Evolutionary conservation across 2,113 vertebrate species (phyloP), one percentile per base, ranked within the genome.

Genomic region (Rissa tridactyla): DNA sequence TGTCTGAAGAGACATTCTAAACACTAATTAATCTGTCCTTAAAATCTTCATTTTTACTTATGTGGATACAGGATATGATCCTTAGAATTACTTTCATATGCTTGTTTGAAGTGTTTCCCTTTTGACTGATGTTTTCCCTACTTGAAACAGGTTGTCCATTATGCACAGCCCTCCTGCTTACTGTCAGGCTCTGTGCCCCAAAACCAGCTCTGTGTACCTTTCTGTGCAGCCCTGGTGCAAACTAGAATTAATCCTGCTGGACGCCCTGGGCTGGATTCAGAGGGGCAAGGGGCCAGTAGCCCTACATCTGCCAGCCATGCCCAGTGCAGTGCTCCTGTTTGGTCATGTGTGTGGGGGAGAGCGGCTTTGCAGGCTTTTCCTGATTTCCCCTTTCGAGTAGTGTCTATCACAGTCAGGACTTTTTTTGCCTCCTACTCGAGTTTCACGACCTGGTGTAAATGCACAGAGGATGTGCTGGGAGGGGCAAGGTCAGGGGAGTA

Each of bases 391-490:
- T 55, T 72, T 3, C 9, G 22, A 36, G 25, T 23, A 81, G 27
- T 5, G 14, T 71, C 54, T 79, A 8, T 66, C 70, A 32, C 30
- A 25, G 25, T 26, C 55, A 8, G 49, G 70, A 65, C 46, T 38
- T 82, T 82, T 76, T 76, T 79, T 87, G 71, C 29, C 29, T 95
- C 29, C 81, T 91, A 15, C 81, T 95, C 42, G 32, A 80, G 73
- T 91, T 94, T 94, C 89, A 93, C 60, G 46, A 40, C 44, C 78
- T 19, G 11, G 51, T 82, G 71, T 69, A 70, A 90, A 76, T 1
- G 51, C 61, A 60, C 49, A 85, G 71, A 70, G 68, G 94, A 88
- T 93, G 82, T 68, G n/a, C 76, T 90, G 95, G 96, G 95, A 96
- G 92, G 88, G 87, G 95, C 90, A 70, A 94, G 93, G 90, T 90